phyloP scores from a whole-genome alignment of 2,113 vertebrate species.

The Galemys pyrenaicus region DNA sequence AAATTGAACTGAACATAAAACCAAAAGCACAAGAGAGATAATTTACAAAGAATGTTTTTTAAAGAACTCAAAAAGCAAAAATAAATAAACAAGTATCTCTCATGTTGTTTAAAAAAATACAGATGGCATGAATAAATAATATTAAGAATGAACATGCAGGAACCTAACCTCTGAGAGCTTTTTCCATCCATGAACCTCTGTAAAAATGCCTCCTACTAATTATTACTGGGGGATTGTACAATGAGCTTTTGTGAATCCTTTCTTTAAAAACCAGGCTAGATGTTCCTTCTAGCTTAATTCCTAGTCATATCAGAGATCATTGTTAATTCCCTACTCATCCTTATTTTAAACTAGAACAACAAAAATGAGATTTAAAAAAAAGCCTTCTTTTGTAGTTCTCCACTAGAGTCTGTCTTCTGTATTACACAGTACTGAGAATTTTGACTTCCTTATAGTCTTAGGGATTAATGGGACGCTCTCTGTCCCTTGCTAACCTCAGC shows the following conservation, averaged over 20 bases:
- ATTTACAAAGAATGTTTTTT: background rate
- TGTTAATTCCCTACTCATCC: background rate
- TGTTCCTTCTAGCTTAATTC: background rate
- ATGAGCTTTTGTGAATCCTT: background rate
- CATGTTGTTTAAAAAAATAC: background rate
- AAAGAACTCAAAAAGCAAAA: background rate
- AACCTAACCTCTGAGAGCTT: background rate
- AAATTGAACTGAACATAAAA: background rate
- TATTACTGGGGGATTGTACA: background rate
- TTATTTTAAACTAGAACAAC: background rate
- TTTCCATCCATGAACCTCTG: background rate
- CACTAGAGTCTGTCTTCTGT: background rate
- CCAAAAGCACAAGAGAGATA: background rate
- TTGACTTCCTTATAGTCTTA: background rate
- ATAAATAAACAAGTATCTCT: background rate
- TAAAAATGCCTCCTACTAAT: background rate
- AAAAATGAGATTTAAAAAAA: background rate
- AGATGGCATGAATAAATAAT: background rate
- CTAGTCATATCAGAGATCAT: background rate
- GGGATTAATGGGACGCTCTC: background rate
- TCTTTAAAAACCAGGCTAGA: background rate
- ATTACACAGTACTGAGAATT: background rate
- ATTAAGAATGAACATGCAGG: background rate
- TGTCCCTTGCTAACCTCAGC: background rate
- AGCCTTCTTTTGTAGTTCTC: background rate